Base-by-base conservation (phyloP, 2,797 vertebrate genomes). In the Ptychadena robeensis region DNA sequence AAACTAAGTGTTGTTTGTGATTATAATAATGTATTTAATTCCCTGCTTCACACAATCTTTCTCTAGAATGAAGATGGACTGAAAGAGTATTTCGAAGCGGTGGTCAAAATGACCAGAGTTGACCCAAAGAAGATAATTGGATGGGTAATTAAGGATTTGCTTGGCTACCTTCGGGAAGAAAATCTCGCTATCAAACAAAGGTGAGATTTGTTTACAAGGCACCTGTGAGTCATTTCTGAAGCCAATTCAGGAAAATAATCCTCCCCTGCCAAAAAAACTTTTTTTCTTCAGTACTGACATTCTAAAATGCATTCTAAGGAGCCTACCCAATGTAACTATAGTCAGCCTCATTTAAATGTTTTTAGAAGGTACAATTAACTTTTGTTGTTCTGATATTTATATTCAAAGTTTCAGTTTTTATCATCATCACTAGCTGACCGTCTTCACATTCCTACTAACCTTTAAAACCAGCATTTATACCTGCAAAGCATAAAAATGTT, bases 1-100 rank as follows among this genome's bases (percentile, higher is more conserved):
- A 3, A 44, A 44, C 40, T 5, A 1, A 44, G 14, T 44, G 40
- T 44, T 44, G 1, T 40, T 44, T 44, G 1, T 40, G 38, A 12
- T 3, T 44, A 40, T 44, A 4, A 44, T 12, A 44, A 15, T 44
- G 40, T 44, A 14, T 44, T 4, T 22, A 2, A 22, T 22, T 53
- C 44, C 22, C 18, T 53, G 5, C 7, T 67, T 30, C 27, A 67
- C 30, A 32, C 31, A 84, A 81, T 57, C 82, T 69, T 86, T 78
- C 48, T 82, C 86, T 91, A 99, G 98, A 98, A 94, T 73, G 97
- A 98, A 91, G 96, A 96, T 0, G 97, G 97, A 74, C 93, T 99
- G 87, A 86, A 94, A 87, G 96, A 98, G 38, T 99, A 95, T 91
- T 99, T 98, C 87, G 96, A 97, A 89, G 88, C 86, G 1, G 95